Evolutionary conservation across 2,888 invertebrate species (phyloP).

Genomic region (Cantharis rustica): DNA sequence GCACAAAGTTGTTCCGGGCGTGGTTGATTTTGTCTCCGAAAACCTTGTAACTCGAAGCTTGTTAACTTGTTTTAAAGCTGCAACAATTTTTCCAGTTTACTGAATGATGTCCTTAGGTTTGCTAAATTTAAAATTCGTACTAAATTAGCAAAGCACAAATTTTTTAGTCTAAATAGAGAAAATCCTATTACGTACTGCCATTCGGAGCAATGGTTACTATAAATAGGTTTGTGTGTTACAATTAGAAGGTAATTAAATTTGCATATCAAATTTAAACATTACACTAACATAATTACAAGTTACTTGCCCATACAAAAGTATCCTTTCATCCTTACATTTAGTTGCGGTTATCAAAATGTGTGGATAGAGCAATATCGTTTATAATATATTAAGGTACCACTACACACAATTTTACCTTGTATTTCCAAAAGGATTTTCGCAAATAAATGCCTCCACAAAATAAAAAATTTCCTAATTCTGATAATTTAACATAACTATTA

Average conservation of each 20-base stretch:
- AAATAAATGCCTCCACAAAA: no score
- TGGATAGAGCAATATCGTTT: background rate
- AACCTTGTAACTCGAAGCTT: background rate
- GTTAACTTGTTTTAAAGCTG: background rate
- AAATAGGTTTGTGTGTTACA: background rate
- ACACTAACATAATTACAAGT: background rate
- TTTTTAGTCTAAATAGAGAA: background rate
- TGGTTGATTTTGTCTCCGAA: background rate
- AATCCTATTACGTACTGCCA: background rate
- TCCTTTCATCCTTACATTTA: background rate
- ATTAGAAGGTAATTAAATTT: background rate
- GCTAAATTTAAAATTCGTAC: background rate
- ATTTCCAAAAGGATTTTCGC: no score
- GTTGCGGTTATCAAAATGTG: background rate
- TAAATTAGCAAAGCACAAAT: background rate
- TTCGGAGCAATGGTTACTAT: background rate
- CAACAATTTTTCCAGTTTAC: background rate
- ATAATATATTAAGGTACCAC: background rate
- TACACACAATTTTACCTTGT: background rate
- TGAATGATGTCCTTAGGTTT: background rate
- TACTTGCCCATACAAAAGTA: background rate
- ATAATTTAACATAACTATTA: no score
- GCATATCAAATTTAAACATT: background rate
- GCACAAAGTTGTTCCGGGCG: background rate
- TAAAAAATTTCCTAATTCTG: no score